phyloP scores from a whole-genome alignment of 2,113 vertebrate species.

The Chaenogobius annularis region DNA sequence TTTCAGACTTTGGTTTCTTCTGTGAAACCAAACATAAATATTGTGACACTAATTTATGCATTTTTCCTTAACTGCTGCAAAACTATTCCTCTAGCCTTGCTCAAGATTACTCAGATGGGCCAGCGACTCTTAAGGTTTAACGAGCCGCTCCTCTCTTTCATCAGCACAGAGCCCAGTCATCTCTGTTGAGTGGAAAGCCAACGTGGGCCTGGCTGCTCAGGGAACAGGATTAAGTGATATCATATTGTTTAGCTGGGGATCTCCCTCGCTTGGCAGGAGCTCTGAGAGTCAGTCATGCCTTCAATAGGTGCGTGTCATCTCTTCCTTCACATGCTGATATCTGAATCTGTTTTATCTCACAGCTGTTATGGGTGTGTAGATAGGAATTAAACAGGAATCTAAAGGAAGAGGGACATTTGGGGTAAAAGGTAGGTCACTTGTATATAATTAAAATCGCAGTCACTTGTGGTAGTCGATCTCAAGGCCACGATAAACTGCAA shows the following conservation, averaged over 20 bases:
- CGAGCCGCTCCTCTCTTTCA: conserved; percentile 67
- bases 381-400: conserved; percentile 37
- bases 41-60: background rate
- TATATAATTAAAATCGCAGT: background rate
- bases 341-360: conserved; percentile 51
- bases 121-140: conserved; percentile 71
- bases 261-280: conserved; percentile 57
- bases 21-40: background rate
- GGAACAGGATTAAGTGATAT: conserved; percentile 66
- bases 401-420: conserved; percentile 50
- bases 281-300: conserved; percentile 51
- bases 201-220: conserved; percentile 50
- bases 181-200: conserved; percentile 64
- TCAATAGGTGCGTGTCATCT: conserved; percentile 55
- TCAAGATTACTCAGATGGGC: conserved; percentile 75
- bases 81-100: conserved; percentile 39
- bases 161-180: conserved; percentile 66
- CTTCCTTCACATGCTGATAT: conserved; percentile 16
- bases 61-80: background rate
- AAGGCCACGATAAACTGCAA: no score
- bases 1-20: background rate
- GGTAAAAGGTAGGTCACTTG: conserved; percentile 49
- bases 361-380: conserved; percentile 51
- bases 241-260: conserved; percentile 65
- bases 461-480: no score